Conservation (phyloP, 2,113 vertebrate genomes). For the Tachuris rubrigastra region DNA sequence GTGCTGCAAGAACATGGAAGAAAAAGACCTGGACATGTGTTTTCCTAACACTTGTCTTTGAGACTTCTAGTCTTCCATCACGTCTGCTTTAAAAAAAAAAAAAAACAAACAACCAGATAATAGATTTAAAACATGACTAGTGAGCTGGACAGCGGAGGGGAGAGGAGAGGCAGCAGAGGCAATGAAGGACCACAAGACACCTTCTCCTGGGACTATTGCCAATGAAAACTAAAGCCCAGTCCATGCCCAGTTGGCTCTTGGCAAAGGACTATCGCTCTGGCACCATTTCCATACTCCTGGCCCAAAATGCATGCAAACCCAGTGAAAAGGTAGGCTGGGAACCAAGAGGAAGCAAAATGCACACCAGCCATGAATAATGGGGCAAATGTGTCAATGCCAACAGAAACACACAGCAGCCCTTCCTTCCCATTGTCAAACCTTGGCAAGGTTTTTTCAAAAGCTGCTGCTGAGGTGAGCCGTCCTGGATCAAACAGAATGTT, state of each 20-base stretch:
- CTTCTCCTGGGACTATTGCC: neutral
- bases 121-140: neutral
- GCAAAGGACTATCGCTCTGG: neutral
- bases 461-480: neutral
- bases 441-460: neutral
- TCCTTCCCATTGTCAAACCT: neutral
- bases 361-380: slow-evolving; percentile 22
- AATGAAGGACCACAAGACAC: neutral
- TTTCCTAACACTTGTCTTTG: neutral
- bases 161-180: neutral
- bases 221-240: neutral
- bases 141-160: neutral
- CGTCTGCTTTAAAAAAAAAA: neutral
- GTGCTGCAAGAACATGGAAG: neutral
- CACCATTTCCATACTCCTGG: slow-evolving; percentile 27
- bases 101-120: neutral
- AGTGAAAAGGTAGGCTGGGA: slow-evolving; percentile 13
- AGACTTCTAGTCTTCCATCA: neutral
- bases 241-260: slow-evolving; percentile 22
- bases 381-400: slow-evolving; percentile 7
- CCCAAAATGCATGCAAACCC: slow-evolving; percentile 22
- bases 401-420: neutral
- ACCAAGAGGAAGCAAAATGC: slow-evolving; percentile 37
- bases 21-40: neutral
- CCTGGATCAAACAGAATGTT: neutral